Evolutionary conservation across 2,888 invertebrate genomes (phyloP), one percentile per base, ranked within the genome.

Genomic region (Teleiodes luculella): DNA sequence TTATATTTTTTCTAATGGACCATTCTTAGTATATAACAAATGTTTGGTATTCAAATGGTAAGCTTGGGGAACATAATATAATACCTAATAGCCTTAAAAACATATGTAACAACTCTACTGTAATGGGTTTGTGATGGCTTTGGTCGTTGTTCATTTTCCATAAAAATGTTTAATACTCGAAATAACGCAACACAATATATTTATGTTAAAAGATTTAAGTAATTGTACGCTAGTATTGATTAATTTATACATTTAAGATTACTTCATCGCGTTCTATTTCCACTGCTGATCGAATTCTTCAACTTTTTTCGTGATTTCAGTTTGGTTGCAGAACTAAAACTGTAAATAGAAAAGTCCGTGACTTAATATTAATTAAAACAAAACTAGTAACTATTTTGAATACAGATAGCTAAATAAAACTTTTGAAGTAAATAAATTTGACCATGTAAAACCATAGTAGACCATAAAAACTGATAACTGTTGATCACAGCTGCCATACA

Each of bases 41-140:
- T n/a, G 13, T 46, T 46, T 46, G 46, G 46, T 46, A 30, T n/a
- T 18, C n/a, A 41, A 43, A 46, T 46, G 46, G 46, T 46, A 46
- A 46, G 31, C 46, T 31, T 14, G 10, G 46, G 30, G 31, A 16
- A 30, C n/a, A 13, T 4, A 35, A n/a, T n/a, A 35, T 36, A 36
- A 4, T 7, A 16, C 16, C 16, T 37, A 6, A 3, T 10, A 36
- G 3, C 13, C 14, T 37, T 6, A 13, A 13, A 37, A 37, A 7
- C 13, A 13, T 37, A 14, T 13, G 24, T 24, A 24, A 24, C 24
- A 6, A 3, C 24, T 4, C 24, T 24, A 24, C 6, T 24, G 24
- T 1, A 2, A 16, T 6, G 6, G 13, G 4, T 13, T 37, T 37
- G 13, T 6, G 37, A 37, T 37, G 14, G 13, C 5, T 39, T 39